These are phyloP conservation scores for Parnassius smintheus DNA, from an alignment of 2,888 invertebrate genomes.

Conservation along the genomic window DNA sequence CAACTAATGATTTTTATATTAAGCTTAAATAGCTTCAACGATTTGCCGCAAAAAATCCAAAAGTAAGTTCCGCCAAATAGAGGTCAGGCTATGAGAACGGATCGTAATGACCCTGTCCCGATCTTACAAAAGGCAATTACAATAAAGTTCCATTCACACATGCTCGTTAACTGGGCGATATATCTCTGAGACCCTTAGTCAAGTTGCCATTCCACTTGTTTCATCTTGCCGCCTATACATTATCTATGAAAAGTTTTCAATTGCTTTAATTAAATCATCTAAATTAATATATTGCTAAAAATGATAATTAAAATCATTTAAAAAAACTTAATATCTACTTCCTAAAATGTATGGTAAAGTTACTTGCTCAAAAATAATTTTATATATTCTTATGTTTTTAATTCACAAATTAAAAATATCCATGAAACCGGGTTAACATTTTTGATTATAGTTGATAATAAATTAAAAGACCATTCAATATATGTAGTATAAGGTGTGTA, in stretches of 20 bases:
- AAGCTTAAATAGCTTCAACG: background rate
- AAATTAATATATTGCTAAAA: no score
- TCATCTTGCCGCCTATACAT: conserved; percentile 49
- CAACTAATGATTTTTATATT: no score
- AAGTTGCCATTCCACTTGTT: conserved; percentile 59
- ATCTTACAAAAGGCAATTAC: conserved; percentile 81
- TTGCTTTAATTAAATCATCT: conserved; percentile 20
- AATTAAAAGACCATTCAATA: no score
- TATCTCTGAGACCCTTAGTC: conserved; percentile 73
- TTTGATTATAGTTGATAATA: no score
- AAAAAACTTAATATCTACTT: no score
- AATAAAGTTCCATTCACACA: conserved; percentile 80
- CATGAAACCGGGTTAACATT: no score
- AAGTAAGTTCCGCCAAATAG: conserved; percentile 68
- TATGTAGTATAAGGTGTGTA: conserved; percentile 21
- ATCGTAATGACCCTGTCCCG: conserved; percentile 75
- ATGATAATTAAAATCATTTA: no score
- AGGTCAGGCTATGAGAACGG: conserved; percentile 65
- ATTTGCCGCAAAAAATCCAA: conserved; percentile 29
- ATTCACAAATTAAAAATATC: no score
- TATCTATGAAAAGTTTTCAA: conserved; percentile 26
- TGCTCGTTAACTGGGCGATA: conserved; percentile 79
- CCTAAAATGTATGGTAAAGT: no score
- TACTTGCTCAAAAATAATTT: no score
- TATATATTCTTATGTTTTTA: no score